Base-by-base conservation (phyloP, 2,888 invertebrate genomes). In the Eupeodes latifasciatus region DNA sequence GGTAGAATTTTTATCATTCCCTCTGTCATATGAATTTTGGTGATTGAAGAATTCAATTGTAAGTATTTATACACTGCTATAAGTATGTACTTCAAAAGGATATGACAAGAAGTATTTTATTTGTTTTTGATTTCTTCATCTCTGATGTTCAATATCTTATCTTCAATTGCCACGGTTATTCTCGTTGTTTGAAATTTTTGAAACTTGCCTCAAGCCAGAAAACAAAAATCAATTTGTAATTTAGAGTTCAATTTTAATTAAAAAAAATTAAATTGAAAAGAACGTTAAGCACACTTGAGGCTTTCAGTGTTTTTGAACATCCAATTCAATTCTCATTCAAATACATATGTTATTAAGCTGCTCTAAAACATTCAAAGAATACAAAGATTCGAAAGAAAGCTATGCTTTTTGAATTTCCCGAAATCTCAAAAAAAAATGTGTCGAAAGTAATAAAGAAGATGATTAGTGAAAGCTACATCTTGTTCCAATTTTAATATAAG, bases 21-120 rank as follows among this genome's bases (percentile, higher is more conserved):
- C 78, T 66, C 36, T 69, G 74, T 74, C 78, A 81, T 47, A 40
- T 78, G 71, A 85, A 88, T 71, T 81, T 57, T 74, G 53, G 81
- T 61, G 75, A 88, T 57, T 74, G 53, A 85, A 66, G 75, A 88
- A 88, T 88, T 88, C 85, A 88, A 88, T 85, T 85, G 81, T 69
- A 78, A 49, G 62, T 64, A 66, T 81, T 64, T 47, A 14, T 16
- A 19, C 34, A 27, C n/a, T 40, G 9, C 40, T 5, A 4, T 27
- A 51, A 10, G n/a, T 2, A 55, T 40, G 66, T 12, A 59, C 67
- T 47, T 61, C 47, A 59, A 84, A 84, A 76, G 84, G 76, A 80
- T 78, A 66, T 87, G 87, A 83, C 79, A 83, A 83, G 83, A 78
- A 79, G 83, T 66, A 79, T 40, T 80, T 27, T 80, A 59, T 76